Evolutionary conservation across 1,140 invertebrate genomes (phyloP).

Genomic region (Carposina sasakii): DNA sequence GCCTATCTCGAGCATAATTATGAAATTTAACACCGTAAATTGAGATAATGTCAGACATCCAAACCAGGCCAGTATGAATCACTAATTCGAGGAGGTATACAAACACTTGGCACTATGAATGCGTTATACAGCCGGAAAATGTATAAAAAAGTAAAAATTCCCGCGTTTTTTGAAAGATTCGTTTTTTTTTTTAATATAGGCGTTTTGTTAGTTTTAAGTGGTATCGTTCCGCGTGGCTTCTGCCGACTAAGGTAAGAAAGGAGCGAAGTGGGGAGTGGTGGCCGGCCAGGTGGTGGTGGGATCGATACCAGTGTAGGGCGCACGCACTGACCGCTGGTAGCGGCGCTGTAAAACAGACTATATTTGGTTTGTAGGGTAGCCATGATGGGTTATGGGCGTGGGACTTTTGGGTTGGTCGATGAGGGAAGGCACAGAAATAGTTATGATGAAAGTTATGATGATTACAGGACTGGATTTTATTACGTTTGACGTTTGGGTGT

Average conservation of each 20-base stretch:
- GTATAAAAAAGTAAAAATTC: too few species aligned
- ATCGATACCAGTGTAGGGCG: constrained; percentile 58
- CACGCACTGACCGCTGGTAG: constrained; percentile 59
- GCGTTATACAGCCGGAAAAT: constrained; percentile 17
- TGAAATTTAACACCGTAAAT: constrained; percentile 44
- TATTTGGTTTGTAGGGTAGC: constrained; percentile 43
- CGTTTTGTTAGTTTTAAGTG: constrained; percentile 29
- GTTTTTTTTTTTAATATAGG: constrained; percentile 28
- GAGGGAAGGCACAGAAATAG: too few species aligned
- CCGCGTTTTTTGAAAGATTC: constrained; percentile 27
- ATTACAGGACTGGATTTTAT: too few species aligned
- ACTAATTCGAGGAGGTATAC: too few species aligned
- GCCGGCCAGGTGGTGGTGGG: constrained; percentile 65
- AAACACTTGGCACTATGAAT: constrained; percentile 20
- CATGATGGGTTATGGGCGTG: constrained; percentile 4
- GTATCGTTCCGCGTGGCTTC: constrained; percentile 45
- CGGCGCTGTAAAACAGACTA: constrained; percentile 28
- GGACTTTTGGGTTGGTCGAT: too few species aligned
- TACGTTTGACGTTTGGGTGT: too few species aligned
- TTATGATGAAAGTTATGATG: too few species aligned
- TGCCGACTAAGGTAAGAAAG: too few species aligned
- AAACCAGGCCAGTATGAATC: constrained; percentile 27
- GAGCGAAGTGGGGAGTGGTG: too few species aligned
- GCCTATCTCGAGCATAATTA: constrained; percentile 35
- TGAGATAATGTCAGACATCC: constrained; percentile 40